A percentile compares a stretch with the other conserved stretches of the same genome.
phyloP scores from a whole-genome alignment of 2,113 vertebrate species.

The Dolichallabes microphthalmus region DNA sequence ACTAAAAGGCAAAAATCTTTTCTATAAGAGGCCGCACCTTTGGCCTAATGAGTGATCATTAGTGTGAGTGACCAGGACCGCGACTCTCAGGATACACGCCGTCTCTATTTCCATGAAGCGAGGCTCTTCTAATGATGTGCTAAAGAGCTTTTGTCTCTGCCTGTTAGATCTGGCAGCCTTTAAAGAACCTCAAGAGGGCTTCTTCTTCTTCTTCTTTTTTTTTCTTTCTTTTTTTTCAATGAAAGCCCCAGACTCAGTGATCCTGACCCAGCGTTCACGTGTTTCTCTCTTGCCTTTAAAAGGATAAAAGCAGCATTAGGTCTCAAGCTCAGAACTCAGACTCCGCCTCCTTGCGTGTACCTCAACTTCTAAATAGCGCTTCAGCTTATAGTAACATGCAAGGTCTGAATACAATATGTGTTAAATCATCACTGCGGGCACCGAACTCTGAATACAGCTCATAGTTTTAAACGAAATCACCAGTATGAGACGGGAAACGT shows the following conservation, averaged over 20 bases:
- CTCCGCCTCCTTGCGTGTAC: not conserved
- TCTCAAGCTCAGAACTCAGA: not conserved
- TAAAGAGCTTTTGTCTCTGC: constrained; percentile 17
- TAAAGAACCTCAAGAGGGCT: constrained; percentile 27
- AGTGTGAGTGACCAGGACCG: constrained; percentile 32
- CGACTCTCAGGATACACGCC: not conserved
- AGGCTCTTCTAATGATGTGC: constrained; percentile 35
- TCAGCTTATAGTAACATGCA: not conserved
- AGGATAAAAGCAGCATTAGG: not conserved
- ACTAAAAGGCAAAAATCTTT: not conserved
- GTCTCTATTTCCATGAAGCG: constrained; percentile 15
- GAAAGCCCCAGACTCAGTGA: not conserved
- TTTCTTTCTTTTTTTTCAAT: too few species aligned
- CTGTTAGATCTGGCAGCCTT: constrained; percentile 16
- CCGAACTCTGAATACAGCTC: not conserved
- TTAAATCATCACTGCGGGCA: not conserved
- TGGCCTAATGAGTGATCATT: constrained; percentile 34
- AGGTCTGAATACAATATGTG: not conserved
- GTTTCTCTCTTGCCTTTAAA: not conserved
- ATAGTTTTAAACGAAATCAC: constrained; percentile 49
- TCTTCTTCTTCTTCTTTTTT: too few species aligned
- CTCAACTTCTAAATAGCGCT: not conserved
- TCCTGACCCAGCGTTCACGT: not conserved
- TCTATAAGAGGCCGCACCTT: not conserved
- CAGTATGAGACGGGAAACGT: constrained; percentile 33